A percentile compares a stretch with the other conserved stretches of the same genome.
Conservation (phyloP, 1,140 invertebrate genomes). For the Pollicipes pollicipes region DNA sequence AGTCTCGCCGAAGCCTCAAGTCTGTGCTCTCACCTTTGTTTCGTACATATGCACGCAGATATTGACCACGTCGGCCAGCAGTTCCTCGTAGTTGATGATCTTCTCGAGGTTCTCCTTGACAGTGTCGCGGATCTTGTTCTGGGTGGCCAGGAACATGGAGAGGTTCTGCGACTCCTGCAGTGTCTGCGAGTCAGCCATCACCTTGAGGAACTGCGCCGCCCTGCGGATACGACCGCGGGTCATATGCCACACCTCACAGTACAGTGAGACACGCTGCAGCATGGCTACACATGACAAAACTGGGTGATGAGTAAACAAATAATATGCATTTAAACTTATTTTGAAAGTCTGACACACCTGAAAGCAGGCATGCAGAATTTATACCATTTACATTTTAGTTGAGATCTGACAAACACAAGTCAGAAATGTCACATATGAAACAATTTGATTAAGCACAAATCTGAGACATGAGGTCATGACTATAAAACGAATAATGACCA, state of each 20-base stretch:
- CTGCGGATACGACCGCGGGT: conserved; percentile 44
- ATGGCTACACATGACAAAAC: neutral
- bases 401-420: no score
- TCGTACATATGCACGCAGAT: conserved; percentile 98
- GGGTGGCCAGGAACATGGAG: conserved; percentile 98
- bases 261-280: no score
- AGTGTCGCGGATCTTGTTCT: conserved; percentile 93
- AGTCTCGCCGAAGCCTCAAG: no score
- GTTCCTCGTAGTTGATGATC: conserved; percentile 34
- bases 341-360: neutral
- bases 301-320: neutral
- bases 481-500: no score
- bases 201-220: conserved; percentile 84
- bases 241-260: no score
- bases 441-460: no score
- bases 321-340: neutral
- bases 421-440: no score
- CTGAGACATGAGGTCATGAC: no score
- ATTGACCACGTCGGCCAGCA: conserved; percentile 77
- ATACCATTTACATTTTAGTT: no score
- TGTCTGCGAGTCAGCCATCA: conserved; percentile 89
- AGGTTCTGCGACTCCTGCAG: conserved; percentile 96
- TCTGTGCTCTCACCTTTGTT: conserved; percentile 36
- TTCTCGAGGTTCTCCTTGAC: conserved; percentile 83
- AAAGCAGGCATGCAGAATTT: no score